Evolutionary conservation across 2,888 invertebrate species (phyloP), one percentile per base, ranked within the genome.

Genomic region (Lucinisca nassula): DNA sequence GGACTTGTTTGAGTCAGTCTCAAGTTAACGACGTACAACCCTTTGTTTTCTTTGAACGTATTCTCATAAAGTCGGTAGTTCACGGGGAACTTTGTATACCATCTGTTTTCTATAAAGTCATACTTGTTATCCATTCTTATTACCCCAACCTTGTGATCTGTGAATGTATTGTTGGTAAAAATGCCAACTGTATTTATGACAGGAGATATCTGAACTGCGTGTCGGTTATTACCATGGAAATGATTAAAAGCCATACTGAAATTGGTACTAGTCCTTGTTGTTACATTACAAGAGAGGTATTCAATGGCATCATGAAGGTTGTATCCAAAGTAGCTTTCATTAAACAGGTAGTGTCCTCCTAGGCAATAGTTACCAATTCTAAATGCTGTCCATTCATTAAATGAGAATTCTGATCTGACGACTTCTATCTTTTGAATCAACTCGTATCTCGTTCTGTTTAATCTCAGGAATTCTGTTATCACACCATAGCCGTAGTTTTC

Each of bases 311-410:
- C 98, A 93, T 98, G 97, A 38, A 97, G 95, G 92, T 98, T 98
- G 73, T 97, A 97, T 92, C 98, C 98, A 96, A 99, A 98, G 96
- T 98, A 98, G 0, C 98, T 98, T n/a, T 99, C 97, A 96, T 99
- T 99, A 0, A 99, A 97, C 97, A 93, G 97, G 77, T 96, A 93
- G 80, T 92, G 90, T 38, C 92, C 96, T 97, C 6, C 98, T 32
- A 79, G 73, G 94, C 99, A 99, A 95, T 98, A 99, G 96, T 99
- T 99, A 1, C 99, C 99, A 91, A 99, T 98, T 77, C 99, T 96
- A 67, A 99, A 97, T 0, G 99, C 99, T 45, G 98, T 97, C 95
- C 99, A 98, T 10, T 98, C 97, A 96, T 99, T 99, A 89, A 98
- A 98, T 91, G 98, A 97, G 93, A 99, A 97, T 95, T 98, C 97